These are phyloP conservation scores for Anableps anableps DNA, from an alignment of 2,797 vertebrate genomes.

Conservation along the genomic window DNA sequence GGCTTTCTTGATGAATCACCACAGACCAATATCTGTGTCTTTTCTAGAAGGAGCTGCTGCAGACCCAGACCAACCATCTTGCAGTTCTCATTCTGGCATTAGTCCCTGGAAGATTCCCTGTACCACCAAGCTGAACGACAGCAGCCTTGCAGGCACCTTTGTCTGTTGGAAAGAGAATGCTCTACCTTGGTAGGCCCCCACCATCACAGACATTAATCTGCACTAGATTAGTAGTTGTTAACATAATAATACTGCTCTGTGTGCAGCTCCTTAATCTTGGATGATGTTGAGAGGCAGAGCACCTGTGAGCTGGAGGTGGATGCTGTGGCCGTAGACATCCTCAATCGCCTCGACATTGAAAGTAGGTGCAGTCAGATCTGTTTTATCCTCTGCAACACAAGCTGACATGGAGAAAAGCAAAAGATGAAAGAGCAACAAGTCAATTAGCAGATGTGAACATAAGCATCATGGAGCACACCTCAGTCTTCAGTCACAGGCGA, in stretches of 20 bases:
- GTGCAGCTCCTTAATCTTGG: constrained; percentile 90
- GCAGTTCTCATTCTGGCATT: constrained; percentile 31
- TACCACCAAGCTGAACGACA: constrained; percentile 79
- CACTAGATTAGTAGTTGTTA: neutral
- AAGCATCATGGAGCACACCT: constrained; percentile 1
- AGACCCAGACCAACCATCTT: constrained; percentile 26
- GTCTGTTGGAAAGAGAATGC: constrained; percentile 89
- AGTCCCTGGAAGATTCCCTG: constrained; percentile 71
- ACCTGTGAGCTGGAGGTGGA: constrained; percentile 98
- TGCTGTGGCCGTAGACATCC: constrained; percentile 93
- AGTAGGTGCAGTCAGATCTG: constrained; percentile 76
- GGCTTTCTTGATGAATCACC: neutral
- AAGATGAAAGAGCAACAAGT: constrained; percentile 16
- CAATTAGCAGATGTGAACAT: constrained; percentile 21
- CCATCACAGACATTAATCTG: neutral
- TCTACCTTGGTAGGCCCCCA: constrained; percentile 88
- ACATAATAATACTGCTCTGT: neutral
- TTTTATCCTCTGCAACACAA: neutral
- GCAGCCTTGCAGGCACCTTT: constrained; percentile 78
- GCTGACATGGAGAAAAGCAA: neutral
- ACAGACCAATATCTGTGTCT: constrained; percentile 4
- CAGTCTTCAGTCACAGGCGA: constrained; percentile 20
- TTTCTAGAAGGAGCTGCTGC: constrained; percentile 37
- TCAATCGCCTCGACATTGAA: constrained; percentile 96
- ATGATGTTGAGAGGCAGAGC: constrained; percentile 90